phyloP scores from a whole-genome alignment of 92 coral and sea anemone genomes.

The Pocillopora meandrina region DNA sequence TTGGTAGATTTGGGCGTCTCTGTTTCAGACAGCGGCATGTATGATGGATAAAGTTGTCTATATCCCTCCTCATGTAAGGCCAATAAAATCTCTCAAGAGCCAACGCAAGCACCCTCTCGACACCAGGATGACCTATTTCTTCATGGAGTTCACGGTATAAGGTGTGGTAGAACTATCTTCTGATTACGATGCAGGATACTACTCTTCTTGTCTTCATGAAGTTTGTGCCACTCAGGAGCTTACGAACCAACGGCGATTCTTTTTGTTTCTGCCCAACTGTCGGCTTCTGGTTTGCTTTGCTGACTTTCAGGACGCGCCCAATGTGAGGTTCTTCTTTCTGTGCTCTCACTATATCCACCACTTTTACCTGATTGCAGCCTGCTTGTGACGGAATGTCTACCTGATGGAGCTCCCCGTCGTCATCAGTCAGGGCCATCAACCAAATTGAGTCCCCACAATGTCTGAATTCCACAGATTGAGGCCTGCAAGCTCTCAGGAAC shows the following conservation, averaged over 20 bases:
- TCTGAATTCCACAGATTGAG: conserved; percentile 5
- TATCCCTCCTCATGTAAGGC: conserved; percentile 1
- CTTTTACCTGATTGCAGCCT: no score
- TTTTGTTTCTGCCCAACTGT: conserved; percentile 33
- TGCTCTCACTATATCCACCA: no score
- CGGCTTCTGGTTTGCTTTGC: conserved; percentile 38
- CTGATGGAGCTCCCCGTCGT: no score
- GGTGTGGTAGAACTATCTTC: conserved; percentile 2
- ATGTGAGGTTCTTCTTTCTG: not conserved
- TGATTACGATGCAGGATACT: not conserved
- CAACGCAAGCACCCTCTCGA: not conserved
- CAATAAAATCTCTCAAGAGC: conserved; percentile 5
- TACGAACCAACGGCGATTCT: conserved; percentile 56
- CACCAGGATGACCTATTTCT: conserved; percentile 6
- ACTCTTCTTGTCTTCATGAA: no score
- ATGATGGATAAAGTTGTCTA: conserved; percentile 1
- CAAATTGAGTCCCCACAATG: conserved; percentile 42
- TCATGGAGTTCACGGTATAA: conserved; percentile 9
- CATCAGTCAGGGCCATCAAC: not conserved
- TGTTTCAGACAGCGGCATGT: conserved; percentile 44
- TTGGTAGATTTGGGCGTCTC: conserved; percentile 13
- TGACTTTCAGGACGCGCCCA: conserved; percentile 44
- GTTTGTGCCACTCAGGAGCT: conserved; percentile 46
- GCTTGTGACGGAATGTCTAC: no score
- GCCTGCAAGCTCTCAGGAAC: conserved; percentile 46